These are phyloP conservation scores for Coreoperca whiteheadi DNA, from an alignment of 2,113 vertebrate species.

Conservation along the genomic window DNA sequence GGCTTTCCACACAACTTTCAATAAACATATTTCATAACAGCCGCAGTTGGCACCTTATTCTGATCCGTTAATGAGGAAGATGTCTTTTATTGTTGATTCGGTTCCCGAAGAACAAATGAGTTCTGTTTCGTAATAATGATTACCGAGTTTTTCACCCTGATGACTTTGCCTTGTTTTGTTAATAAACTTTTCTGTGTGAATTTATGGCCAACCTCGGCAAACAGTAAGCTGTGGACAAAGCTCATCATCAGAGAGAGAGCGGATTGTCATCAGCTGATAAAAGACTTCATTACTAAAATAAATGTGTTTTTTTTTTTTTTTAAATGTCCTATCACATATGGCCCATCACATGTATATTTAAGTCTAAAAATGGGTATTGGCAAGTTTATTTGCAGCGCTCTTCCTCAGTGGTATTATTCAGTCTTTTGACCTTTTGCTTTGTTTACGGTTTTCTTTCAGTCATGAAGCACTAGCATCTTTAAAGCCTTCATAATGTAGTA, in stretches of 20 bases:
- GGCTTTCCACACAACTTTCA: constrained; percentile 58
- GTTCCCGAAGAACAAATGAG: constrained; percentile 51
- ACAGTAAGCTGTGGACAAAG: constrained; percentile 29
- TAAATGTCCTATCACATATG: not conserved
- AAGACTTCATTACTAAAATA: constrained; percentile 40
- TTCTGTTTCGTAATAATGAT: constrained; percentile 59
- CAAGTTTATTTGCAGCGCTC: not conserved
- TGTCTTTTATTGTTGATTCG: constrained; percentile 68
- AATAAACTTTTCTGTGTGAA: constrained; percentile 57
- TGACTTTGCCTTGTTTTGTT: constrained; percentile 62
- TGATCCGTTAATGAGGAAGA: constrained; percentile 63
- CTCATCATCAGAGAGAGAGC: constrained; percentile 31
- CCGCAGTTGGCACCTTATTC: constrained; percentile 52
- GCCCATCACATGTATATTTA: not conserved
- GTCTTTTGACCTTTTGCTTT: constrained; percentile 47
- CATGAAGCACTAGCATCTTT: not conserved
- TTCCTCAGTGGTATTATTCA: constrained; percentile 25
- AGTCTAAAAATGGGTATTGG: constrained; percentile 4
- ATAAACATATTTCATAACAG: constrained; percentile 70
- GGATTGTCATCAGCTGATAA: constrained; percentile 42
- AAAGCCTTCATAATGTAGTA: not conserved
- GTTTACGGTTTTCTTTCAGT: constrained; percentile 39
- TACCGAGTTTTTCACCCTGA: constrained; percentile 57
- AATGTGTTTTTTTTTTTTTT: too few relatives aligned
- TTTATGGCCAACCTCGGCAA: constrained; percentile 45